Evolutionary conservation across 1,140 invertebrate genomes (phyloP).

Genomic region (Drosophila bocki): DNA sequence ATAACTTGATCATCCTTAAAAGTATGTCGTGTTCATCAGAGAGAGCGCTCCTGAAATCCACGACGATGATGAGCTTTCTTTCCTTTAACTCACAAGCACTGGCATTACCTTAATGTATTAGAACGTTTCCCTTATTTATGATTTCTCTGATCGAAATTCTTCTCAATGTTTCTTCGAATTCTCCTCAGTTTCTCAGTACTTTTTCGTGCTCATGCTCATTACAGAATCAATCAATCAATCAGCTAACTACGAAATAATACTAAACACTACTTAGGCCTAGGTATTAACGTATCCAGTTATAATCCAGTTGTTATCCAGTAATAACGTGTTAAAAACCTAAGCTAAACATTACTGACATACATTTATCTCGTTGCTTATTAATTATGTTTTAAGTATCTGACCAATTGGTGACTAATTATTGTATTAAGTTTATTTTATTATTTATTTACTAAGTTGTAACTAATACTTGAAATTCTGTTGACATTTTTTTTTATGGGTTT

Average conservation of each 20-base stretch:
- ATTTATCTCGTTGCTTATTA: slow-evolving; percentile 64
- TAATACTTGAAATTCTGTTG: slow-evolving; percentile 48
- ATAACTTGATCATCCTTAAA: slow-evolving; percentile 40
- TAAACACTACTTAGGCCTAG: slow-evolving; percentile 25
- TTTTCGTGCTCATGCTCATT: slow-evolving; percentile 53
- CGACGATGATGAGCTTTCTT: slow-evolving; percentile 18
- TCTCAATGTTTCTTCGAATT: slow-evolving; percentile 57
- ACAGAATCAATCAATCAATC: slow-evolving; percentile 19
- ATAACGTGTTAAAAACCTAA: slow-evolving; percentile 43
- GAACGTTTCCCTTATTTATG: slow-evolving; percentile 26
- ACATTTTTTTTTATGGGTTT: slow-evolving; percentile 18
- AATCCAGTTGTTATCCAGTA: slow-evolving; percentile 21
- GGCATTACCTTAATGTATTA: slow-evolving; percentile 22
- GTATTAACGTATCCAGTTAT: slow-evolving; percentile 28
- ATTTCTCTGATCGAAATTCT: slow-evolving; percentile 43
- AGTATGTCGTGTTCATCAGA: slow-evolving; percentile 39
- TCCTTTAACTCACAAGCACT: slow-evolving; percentile 35
- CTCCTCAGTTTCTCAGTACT: slow-evolving; percentile 55
- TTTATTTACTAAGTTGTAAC: slow-evolving; percentile 57
- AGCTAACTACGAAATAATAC: slow-evolving; percentile 20
- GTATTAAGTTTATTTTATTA: slow-evolving; percentile 35
- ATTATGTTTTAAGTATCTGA: slow-evolving; percentile 63
- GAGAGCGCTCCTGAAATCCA: slow-evolving; percentile 36
- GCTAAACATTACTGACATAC: slow-evolving; percentile 60
- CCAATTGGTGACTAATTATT: slow-evolving; percentile 70